Evolutionary conservation across 2,797 vertebrate species (phyloP).

Genomic region (Apodemus agrarius): DNA sequence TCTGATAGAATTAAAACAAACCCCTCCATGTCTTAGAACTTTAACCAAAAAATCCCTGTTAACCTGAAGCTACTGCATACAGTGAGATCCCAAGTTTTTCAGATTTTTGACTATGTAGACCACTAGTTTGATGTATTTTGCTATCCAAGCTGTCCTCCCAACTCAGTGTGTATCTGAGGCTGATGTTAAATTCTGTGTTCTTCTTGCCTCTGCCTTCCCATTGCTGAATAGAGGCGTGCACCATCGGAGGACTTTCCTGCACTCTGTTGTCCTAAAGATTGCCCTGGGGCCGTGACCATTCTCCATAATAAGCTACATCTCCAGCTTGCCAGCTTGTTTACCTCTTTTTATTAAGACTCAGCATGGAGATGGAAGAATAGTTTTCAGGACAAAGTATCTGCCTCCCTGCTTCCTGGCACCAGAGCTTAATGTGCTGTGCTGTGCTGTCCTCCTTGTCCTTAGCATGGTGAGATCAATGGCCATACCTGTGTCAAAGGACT

Average conservation of each 20-base stretch:
- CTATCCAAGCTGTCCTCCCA: background rate
- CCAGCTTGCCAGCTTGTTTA: background rate
- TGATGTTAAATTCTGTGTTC: background rate
- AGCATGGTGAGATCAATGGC: background rate
- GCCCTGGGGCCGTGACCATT: background rate
- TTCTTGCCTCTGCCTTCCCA: background rate
- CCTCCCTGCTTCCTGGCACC: background rate
- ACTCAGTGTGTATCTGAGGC: background rate
- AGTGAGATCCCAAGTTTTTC: background rate
- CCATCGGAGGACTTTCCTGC: background rate
- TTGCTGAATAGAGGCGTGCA: background rate
- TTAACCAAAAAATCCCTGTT: background rate
- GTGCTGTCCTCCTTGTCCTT: no score
- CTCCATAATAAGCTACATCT: background rate
- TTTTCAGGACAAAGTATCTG: background rate
- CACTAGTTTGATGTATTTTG: no score
- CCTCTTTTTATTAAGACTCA: slow-evolving; percentile 5
- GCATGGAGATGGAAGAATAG: background rate
- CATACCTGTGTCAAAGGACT: background rate
- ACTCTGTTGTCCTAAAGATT: background rate
- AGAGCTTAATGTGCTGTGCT: background rate
- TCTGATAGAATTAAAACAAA: slow-evolving; percentile 41
- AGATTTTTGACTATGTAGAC: background rate
- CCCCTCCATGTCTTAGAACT: slow-evolving; percentile 38
- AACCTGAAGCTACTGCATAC: background rate